Base-by-base conservation (phyloP, 37 sponge, comb jelly and placozoan species). In the Cladorhizidae sp. region DNA sequence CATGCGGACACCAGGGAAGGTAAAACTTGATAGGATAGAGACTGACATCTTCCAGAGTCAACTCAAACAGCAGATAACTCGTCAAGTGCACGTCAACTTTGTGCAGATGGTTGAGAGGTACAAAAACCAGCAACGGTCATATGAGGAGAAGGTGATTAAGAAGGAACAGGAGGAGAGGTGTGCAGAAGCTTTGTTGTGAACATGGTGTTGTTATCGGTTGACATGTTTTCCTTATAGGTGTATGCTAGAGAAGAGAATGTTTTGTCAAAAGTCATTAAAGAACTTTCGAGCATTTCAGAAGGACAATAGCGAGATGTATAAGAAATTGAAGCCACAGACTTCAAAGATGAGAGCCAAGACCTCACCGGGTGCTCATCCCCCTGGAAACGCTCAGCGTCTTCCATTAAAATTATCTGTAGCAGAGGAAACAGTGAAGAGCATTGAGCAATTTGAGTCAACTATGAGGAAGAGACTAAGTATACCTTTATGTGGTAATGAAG, bases 11-110 rank as follows among this genome's bases (percentile, higher is more conserved):
- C 50, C 76, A 0, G 85, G 78, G 38, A 95, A 84, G 64, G 80
- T 82, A 36, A 90, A 78, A 45, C 83, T 92, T 50, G 93, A 90
- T 56, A 79, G 51, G 63, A 63, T 89, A 20, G 87, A 90, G 54
- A 87, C 86, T 21, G 79, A 50, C 17, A 76, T 88, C 25, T 93
- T 84, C 64, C 85, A 85, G 42, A 72, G 91, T 87, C 54, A 83
- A 31, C 69, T 96, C 73, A 82, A 87, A 63, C 92, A 91, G 33
- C 91, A 91, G 77, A 91, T 89, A 15, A 87, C 90, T 2, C 81
- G 94, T 1, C 97, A 96, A 63, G 82, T 87, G 9, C 87, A 96
- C 70, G 82, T 96, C 63, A 88, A 93, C 65, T 93, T 96, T 73
- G 85, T 88, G 38, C 85, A 74, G 18, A 87, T 96, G 62, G 78